These are phyloP conservation scores for Scrobipalpa costella DNA, from an alignment of 2,888 invertebrate species.

Conservation along the genomic window DNA sequence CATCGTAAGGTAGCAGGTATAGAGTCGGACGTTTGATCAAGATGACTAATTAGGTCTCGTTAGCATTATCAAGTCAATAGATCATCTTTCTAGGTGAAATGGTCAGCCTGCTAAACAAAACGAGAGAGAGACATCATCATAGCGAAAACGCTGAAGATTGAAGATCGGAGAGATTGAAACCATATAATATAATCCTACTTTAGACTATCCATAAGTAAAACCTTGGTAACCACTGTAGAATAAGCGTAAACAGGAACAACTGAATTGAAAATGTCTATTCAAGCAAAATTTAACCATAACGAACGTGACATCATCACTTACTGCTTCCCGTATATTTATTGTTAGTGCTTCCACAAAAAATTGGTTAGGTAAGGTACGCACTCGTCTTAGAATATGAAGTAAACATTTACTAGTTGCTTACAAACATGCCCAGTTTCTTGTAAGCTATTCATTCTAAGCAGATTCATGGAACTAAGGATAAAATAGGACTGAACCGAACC, in stretches of 20 bases:
- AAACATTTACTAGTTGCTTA: neutral
- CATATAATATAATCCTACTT: too few relatives aligned
- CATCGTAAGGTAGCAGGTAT: too few relatives aligned
- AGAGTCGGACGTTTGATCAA: too few relatives aligned
- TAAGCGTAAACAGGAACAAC: neutral
- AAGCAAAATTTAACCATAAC: neutral
- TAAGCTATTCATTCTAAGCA: neutral
- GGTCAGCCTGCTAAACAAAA: too few relatives aligned
- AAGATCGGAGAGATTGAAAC: too few relatives aligned
- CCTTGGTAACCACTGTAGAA: neutral
- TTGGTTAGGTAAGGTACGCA: neutral
- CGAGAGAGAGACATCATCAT: too few relatives aligned
- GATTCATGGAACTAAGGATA: neutral
- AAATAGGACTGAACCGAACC: neutral
- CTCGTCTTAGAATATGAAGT: neutral
- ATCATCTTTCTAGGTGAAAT: too few relatives aligned
- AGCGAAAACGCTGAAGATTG: too few relatives aligned
- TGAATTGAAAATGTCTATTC: neutral
- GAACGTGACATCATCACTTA: constrained; percentile 21
- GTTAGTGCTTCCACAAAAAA: constrained; percentile 1
- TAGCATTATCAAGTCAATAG: too few relatives aligned
- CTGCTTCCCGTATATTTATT: constrained; percentile 19
- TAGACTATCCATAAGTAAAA: too few relatives aligned
- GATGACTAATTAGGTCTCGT: too few relatives aligned
- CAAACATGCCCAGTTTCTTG: neutral